Evolutionary conservation across 1,140 invertebrate genomes (phyloP), one percentile per base, ranked within the genome.

Genomic region (Coboldia fuscipes): DNA sequence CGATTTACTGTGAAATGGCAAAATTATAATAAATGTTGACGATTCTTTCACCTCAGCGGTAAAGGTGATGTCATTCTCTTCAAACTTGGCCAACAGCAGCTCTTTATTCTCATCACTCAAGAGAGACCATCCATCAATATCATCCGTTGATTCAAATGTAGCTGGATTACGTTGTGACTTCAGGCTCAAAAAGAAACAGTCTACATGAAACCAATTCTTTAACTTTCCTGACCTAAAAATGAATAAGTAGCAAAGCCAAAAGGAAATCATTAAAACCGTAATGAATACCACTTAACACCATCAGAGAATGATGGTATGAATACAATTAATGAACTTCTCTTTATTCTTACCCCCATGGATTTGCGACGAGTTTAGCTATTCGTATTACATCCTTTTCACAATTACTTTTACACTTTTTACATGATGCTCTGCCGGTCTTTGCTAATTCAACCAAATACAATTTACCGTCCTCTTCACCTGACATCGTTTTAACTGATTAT

Each of bases 391-490:
- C 77, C 48, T 74, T 72, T 4, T 70, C 66, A 44, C 84, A 77
- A 43, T 78, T 74, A 34, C 67, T 55, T 58, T 86, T 88, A 51
- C 85, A 90, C 51, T 76, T 79, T 48, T 86, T 86, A 48, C 85
- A 90, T n/a, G 68, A 67, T 0, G 83, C 76, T 26, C 76, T 63
- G 0, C 76, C 76, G 1, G 69, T 66, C 56, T 84, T 85, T 0
- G 80, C 82, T 40, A 75, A 63, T 37, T 86, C 83, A 10, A 73
- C 63, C 24, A 60, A 68, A 48, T 77, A 80, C 3, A 65, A 63
- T 38, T 64, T 66, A 36, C 66, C 62, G 8, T 5, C n/a, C 4
- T 33, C 32, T 29, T 8, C 6, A 4, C 14, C 27, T 29, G n/a
- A 29, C 27, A 29, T 29, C 14, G 6, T 29, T 13, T 5, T 13